Evolutionary conservation across 2,113 vertebrate genomes (phyloP), one percentile per base, ranked within the genome.

Genomic region (Xerus inauris): DNA sequence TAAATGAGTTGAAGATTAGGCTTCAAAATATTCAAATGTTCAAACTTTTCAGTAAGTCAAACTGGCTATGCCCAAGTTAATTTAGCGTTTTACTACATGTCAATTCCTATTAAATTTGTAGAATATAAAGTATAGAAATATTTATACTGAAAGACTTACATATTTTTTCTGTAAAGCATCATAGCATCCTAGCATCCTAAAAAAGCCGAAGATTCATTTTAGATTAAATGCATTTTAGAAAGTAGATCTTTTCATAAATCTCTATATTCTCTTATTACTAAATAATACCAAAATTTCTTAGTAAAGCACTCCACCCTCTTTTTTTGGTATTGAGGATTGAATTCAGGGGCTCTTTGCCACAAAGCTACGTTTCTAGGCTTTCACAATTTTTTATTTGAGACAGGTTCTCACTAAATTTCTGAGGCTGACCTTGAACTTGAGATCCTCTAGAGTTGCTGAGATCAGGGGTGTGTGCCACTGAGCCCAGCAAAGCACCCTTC

Each of bases 131-230:
- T 47, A 85, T 54, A 97, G 82, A 86, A 92, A 93, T 3, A 92
- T 69, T 28, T 3, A 84, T 62, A 94, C 4, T 30, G 38, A 1
- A 86, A 81, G 40, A 99, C 99, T 99, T 98, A 99, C 99, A 3
- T 99, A 99, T 99, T 99, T 99, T 97, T 98, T 99, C 98, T 99
- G 98, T 96, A 99, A 99, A 97, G 99, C 99, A 97, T 99, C 99
- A 91, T 99, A 99, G 97, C 99, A 99, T 88, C 99, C 99, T 87
- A 99, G 98, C 99, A 99, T 99, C 99, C 99, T 99, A 98, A 65
- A 98, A 97, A 88, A 96, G 97, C 17, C 35, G 89, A 97, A 79
- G 14, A 89, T 90, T 5, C 26, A 69, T 1, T 72, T 96, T n/a
- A 82, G 51, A 86, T 38, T 75, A 13, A 96, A 96, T 71, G 0